Evolutionary conservation across 2,113 vertebrate genomes (phyloP), one percentile per base, ranked within the genome.

Genomic region (Hyaena hyaena): DNA sequence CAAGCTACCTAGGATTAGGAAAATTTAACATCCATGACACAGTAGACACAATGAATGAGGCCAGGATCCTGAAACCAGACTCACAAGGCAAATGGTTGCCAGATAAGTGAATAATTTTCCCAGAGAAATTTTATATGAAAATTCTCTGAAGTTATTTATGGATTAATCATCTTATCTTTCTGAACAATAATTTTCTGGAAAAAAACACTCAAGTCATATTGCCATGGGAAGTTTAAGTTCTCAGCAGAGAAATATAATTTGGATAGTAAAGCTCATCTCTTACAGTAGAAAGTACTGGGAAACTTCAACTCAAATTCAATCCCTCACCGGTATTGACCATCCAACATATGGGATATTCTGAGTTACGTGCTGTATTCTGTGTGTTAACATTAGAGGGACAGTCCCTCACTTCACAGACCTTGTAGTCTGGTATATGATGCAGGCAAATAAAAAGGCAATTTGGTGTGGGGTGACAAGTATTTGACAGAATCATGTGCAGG

Each of bases 191-290:
- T 73, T 87, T 92, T 79, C 35, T 90, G 74, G 11, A 92, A 77
- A 16, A 93, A 77, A 16, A 93, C 5, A 19, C 6, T 61, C 92
- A 92, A 71, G 28, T 74, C 82, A 68, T 66, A 39, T 14, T 87
- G 12, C 81, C 48, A 76, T 4, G 84, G 10, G 19, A 88, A 4
- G 11, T 48, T 84, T 77, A 94, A 73, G 11, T 90, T 95, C 39
- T 87, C 63, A 65, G 4, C 63, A 88, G 8, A 87, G 10, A 73
- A 11, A 50, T 39, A 33, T 0, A 90, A 80, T 84, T 84, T 39
- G 63, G 87, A 74, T 3, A 84, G 7, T n/a, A 90, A 93, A 92
- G 79, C 63, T 35, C 12, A 39, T 58, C 61, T 95, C 28, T 96
- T 65, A 33, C 4, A 35, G 4, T 45, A 90, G 68, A 71, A 95